Conservation (phyloP, 1,140 invertebrate genomes). For the Acyrthosiphon pisum region DNA sequence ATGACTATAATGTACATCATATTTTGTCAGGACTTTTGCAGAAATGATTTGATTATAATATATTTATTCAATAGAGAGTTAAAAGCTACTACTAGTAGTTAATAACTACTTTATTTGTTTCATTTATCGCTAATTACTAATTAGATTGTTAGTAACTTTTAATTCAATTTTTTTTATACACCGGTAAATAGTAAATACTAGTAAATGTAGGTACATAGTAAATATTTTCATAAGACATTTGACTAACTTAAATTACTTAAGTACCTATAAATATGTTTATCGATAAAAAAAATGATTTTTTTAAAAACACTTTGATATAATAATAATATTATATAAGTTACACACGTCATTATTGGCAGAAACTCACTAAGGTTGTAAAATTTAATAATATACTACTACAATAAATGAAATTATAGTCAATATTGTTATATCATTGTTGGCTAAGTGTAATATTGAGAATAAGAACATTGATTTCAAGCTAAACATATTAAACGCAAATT, state of each 20-base stretch:
- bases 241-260: too few species aligned
- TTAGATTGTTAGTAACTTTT: too few species aligned
- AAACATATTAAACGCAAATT: background rate
- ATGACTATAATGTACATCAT: background rate
- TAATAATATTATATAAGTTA: background rate
- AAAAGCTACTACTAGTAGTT: too few species aligned
- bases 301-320: background rate
- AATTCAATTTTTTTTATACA: too few species aligned
- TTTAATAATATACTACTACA: background rate
- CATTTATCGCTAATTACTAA: too few species aligned
- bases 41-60: too few species aligned
- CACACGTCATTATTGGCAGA: background rate
- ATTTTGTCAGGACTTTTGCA: background rate
- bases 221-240: too few species aligned
- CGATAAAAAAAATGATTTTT: background rate
- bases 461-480: background rate
- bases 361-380: background rate
- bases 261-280: background rate
- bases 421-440: background rate
- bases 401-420: background rate
- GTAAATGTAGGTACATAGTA: too few species aligned
- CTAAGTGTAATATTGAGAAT: background rate
- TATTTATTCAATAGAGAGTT: too few species aligned
- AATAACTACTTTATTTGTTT: too few species aligned
- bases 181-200: too few species aligned